A percentile compares a stretch with the other conserved stretches of the same genome.
Evolutionary conservation across 2,113 vertebrate species (phyloP).

Genomic region (Bubo scandiacus): DNA sequence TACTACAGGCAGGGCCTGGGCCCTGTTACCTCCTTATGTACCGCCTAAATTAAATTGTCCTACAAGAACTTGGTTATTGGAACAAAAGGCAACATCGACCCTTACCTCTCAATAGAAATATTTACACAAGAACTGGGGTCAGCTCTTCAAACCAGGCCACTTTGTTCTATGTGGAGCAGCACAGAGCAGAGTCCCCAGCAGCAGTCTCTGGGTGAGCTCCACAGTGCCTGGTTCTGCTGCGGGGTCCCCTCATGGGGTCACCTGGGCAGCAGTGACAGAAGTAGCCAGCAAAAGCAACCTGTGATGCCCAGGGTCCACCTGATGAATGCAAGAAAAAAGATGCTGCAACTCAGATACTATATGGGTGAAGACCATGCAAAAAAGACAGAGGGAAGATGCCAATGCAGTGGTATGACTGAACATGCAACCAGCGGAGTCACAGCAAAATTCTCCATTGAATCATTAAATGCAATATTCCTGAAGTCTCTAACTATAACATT

Average conservation of each 20-base stretch:
- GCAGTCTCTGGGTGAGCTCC: accelerated
- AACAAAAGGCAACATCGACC: neutral
- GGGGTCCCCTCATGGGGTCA: neutral
- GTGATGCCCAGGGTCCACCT: neutral
- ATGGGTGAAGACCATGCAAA: neutral
- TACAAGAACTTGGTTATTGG: neutral
- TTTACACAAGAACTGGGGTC: neutral
- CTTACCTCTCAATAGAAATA: neutral
- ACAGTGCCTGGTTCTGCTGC: accelerated
- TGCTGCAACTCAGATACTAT: neutral
- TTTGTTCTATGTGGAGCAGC: neutral
- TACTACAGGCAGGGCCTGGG: neutral
- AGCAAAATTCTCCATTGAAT: neutral
- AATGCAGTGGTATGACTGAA: neutral
- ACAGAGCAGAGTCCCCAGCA: neutral
- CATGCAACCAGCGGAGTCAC: neutral
- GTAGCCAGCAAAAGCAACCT: neutral
- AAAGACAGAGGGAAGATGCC: neutral
- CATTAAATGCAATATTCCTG: neutral
- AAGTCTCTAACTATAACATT: neutral
- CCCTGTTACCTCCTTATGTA: neutral
- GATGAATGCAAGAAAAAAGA: neutral
- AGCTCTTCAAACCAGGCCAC: neutral
- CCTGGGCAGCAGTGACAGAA: neutral
- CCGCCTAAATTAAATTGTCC: neutral